Conservation (phyloP, 1,140 invertebrate species). For the Heliothis subflexa region DNA sequence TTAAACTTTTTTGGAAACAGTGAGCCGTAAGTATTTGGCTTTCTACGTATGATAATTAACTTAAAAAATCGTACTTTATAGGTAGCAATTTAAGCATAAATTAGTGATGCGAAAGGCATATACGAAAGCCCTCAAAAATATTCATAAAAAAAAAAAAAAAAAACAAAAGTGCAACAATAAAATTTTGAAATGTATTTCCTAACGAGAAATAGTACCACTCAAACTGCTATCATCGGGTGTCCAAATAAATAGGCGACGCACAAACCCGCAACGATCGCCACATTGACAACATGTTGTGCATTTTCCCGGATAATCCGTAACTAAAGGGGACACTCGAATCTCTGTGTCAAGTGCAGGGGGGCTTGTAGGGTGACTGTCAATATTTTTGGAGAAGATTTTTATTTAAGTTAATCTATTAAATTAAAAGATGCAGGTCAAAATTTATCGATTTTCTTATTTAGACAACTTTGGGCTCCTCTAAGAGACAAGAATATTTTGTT, state of each 20-base stretch:
- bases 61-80: no score
- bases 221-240: constrained; percentile 43
- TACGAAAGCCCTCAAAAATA: background rate
- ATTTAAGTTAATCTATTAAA: background rate
- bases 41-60: no score
- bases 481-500: no score
- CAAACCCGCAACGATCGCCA: constrained; percentile 56
- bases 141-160: background rate
- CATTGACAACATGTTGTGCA: constrained; percentile 81
- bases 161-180: background rate
- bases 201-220: constrained; percentile 44
- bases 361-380: constrained; percentile 60
- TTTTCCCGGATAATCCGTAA: constrained; percentile 80
- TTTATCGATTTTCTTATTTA: background rate
- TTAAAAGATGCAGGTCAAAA: background rate
- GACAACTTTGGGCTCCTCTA: no score
- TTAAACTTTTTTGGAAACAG: no score
- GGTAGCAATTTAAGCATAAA: no score
- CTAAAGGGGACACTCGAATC: constrained; percentile 73
- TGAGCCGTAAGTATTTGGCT: no score
- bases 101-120: no score
- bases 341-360: constrained; percentile 62
- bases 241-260: constrained; percentile 48
- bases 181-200: background rate
- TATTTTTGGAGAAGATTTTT: background rate